Evolutionary conservation across 2,888 invertebrate genomes (phyloP).

Genomic region (Cheilosia urbana): DNA sequence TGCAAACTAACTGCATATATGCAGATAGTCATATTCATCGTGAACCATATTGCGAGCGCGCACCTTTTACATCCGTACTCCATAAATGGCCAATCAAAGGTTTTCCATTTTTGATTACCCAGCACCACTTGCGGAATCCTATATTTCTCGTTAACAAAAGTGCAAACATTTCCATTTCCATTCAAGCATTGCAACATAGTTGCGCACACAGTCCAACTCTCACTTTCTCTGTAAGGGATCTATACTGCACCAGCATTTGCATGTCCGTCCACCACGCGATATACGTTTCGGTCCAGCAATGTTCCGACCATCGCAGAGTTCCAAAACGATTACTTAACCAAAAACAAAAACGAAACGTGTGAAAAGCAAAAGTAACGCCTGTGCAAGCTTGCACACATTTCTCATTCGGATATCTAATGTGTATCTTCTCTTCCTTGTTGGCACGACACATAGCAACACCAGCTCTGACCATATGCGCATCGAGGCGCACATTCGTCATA

Average conservation of each 20-base stretch:
- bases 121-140: conserved; percentile 25
- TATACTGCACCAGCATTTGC: not conserved
- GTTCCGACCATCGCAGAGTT: conserved; percentile 6
- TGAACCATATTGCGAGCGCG: conserved; percentile 60
- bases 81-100: conserved; percentile 71
- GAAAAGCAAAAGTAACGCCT: conserved; percentile 69
- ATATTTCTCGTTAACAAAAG: conserved; percentile 15
- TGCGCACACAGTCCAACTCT: conserved; percentile 52
- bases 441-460: conserved; percentile 29
- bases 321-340: conserved; percentile 53
- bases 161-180: conserved; percentile 29
- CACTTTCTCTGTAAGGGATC: conserved; percentile 70
- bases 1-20: not conserved
- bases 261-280: conserved; percentile 9
- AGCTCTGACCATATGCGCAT: conserved; percentile 24
- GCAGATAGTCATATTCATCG: conserved; percentile 49
- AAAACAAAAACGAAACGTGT: conserved; percentile 45
- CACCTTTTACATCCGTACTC: conserved; percentile 70
- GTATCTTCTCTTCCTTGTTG: conserved; percentile 74
- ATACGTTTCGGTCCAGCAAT: not conserved
- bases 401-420: conserved; percentile 68
- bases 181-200: conserved; percentile 39
- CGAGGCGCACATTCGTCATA: conserved; percentile 44
- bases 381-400: conserved; percentile 69
- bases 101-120: conserved; percentile 59